Base-by-base conservation (phyloP, 2,113 vertebrate species). In the Puma concolor region DNA sequence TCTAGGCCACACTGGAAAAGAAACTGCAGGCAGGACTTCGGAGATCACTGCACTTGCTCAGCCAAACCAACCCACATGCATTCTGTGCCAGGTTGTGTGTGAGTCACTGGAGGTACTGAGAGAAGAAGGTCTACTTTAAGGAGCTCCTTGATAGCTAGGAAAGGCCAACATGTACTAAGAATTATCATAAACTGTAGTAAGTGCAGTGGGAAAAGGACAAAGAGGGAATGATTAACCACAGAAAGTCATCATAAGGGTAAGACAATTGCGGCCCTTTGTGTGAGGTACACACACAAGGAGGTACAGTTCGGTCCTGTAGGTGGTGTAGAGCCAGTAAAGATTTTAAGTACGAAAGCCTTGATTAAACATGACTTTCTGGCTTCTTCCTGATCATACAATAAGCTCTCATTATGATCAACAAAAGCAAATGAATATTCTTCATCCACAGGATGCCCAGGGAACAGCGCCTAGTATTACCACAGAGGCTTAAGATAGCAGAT, bases 401-500 rank as follows among this genome's bases (percentile, higher is more conserved):
- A 52, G 31, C 41, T 21, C 21, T 44, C 64, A 79, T 33, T 21
- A 87, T 17, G 31, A 72, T 50, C 44, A 57, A 72, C 31, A 54
- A 6, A 31, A 81, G 21, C 66, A 89, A 91, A 92, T 71, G 9
- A 96, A n/a, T 54, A 19, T 60, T 84, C 48, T 83, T 79, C 36
- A 38, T 50, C 63, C 27, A 72, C 27, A 10, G 72, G 81, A 50
- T 69, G n/a, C 16, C 57, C 3, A 64, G 80, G 36, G 60, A 63
- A 67, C 16, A 38, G 38, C 21, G 69, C 11, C 81, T 63, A 23
- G 21, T 0, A 5, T 87, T 54, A 38, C 13, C 31, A 33, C 57
- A 29, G 63, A 71, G 23, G 66, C 50, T 92, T 50, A 41, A 12
- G n/a, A 74, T 0, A n/a, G 36, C 0, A 7, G 41, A 33, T 44